A percentile compares a stretch with the other conserved stretches of the same genome.
phyloP scores from a whole-genome alignment of 2,797 vertebrate genomes.

The Choloepus didactylus region DNA sequence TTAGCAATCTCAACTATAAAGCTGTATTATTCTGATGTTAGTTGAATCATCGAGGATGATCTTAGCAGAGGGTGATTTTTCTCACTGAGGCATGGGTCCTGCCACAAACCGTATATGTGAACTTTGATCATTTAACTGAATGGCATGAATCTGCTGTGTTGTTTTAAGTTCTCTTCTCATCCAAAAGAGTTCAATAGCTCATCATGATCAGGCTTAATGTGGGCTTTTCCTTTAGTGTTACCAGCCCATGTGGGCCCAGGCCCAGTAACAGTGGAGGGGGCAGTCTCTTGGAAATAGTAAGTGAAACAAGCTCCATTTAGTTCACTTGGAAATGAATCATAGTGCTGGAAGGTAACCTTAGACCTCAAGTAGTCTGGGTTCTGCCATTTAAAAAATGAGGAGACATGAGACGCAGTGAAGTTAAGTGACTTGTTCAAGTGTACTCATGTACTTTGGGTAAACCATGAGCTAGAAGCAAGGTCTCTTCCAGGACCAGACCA shows the following conservation, averaged over 20 bases:
- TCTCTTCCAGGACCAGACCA: neutral
- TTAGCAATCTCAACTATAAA: neutral
- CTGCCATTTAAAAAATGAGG: neutral
- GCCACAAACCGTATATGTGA: neutral
- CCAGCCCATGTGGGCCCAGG: too few species aligned
- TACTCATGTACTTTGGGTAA: neutral
- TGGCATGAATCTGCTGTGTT: neutral
- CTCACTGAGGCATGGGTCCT: neutral
- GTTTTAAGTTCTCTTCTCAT: neutral
- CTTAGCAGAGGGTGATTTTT: neutral
- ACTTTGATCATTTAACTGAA: neutral
- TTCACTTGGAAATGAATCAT: slow-evolving; percentile 1
- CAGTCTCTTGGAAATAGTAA: neutral
- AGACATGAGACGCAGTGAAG: neutral
- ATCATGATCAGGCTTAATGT: neutral
- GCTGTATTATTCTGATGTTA: neutral
- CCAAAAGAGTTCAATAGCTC: neutral
- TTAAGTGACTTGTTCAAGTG: neutral
- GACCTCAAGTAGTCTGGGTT: neutral
- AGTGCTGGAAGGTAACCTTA: neutral
- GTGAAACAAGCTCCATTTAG: neutral
- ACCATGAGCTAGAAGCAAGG: neutral
- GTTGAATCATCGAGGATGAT: neutral
- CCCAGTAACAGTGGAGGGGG: neutral
- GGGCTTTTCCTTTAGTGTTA: neutral